Evolutionary conservation across 2,888 invertebrate species (phyloP), one percentile per base, ranked within the genome.

Genomic region (Lasioglossum villosulum): DNA sequence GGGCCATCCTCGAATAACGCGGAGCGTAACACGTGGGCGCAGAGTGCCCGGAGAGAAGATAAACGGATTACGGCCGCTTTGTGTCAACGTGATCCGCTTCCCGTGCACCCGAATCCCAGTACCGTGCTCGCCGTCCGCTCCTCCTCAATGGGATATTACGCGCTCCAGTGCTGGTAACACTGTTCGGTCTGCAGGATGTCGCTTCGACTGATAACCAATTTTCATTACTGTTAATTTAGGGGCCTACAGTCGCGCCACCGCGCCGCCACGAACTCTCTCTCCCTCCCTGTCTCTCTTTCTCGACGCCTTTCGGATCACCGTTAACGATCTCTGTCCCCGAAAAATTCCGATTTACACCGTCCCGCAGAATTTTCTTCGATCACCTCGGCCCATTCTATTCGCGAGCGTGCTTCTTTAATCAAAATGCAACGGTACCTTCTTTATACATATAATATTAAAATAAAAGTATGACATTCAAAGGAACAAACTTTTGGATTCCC

Each of bases 61-160:
- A 95, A 95, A 95, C 95, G 95, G 95, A 95, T 95, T 95, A 95
- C 94, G 94, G 94, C 87, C 93, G 95, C 95, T 95, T 95, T 95
- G 95, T 95, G 94, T 95, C 95, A 94, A 93, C 94, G 94, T 93
- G 93, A 94, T 94, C 94, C 94, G 93, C 93, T 94, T 95, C 93
- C 91, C 93, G 91, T 93, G 93, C 93, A 92, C 91, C 92, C 93
- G 91, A 93, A 92, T 92, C 91, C 91, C 90, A 88, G 87, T 86
- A 88, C 87, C 88, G 89, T 89, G 71, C 89, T 82, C 90, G 90
- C 86, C 88, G 87, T 85, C 91, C 88, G 86, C 88, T 75, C 90
- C 82, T 90, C 92, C 90, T 93, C 94, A 94, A 94, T 94, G 92
- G 93, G 93, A 93, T 94, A 95, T 95, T 95, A 95, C 93, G 93